phyloP scores from a whole-genome alignment of 1,140 invertebrate species.

The Solenopsis invicta region DNA sequence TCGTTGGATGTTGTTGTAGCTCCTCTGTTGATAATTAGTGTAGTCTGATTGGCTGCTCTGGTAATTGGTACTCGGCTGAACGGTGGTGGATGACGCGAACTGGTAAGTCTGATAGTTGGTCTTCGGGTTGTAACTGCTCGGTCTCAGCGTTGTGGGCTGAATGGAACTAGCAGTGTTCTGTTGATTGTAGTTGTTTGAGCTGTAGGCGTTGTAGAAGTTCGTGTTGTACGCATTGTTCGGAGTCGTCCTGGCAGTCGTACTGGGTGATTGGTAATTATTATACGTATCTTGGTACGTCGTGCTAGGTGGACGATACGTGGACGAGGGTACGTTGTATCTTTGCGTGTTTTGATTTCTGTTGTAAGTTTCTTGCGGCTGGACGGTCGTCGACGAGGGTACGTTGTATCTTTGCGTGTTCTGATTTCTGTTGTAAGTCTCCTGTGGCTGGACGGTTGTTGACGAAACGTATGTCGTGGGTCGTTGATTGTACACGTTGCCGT shows the following conservation, averaged over 20 bases:
- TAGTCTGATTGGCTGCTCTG: slow-evolving; percentile 74
- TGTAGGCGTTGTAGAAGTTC: slow-evolving; percentile 61
- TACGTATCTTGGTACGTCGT: slow-evolving; percentile 81
- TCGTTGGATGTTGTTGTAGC: slow-evolving; percentile 83
- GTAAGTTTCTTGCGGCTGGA: slow-evolving; percentile 78
- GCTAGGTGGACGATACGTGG: slow-evolving; percentile 79
- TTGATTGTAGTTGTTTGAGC: slow-evolving; percentile 77
- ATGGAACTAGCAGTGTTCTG: slow-evolving; percentile 69
- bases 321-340: slow-evolving; percentile 69
- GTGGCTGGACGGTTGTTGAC: slow-evolving; percentile 74
- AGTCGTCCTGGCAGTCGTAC: slow-evolving; percentile 77
- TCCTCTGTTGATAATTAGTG: slow-evolving; percentile 81
- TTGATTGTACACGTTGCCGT: slow-evolving; percentile 74
- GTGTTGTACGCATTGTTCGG: slow-evolving; percentile 68
- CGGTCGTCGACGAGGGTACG: slow-evolving; percentile 69
- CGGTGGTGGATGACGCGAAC: slow-evolving; percentile 79
- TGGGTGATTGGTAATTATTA: slow-evolving; percentile 79
- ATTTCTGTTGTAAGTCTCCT: slow-evolving; percentile 79
- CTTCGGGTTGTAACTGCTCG: slow-evolving; percentile 72
- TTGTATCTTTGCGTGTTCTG: slow-evolving; percentile 74
- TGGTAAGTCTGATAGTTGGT: slow-evolving; percentile 74
- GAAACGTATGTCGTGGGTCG: slow-evolving; percentile 65
- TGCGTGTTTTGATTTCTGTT: slow-evolving; percentile 77
- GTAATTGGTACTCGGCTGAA: slow-evolving; percentile 81
- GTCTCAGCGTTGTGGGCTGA: slow-evolving; percentile 70